These are phyloP conservation scores for Drosophila picticornis DNA, from an alignment of 2,888 invertebrate species.

Conservation along the genomic window DNA sequence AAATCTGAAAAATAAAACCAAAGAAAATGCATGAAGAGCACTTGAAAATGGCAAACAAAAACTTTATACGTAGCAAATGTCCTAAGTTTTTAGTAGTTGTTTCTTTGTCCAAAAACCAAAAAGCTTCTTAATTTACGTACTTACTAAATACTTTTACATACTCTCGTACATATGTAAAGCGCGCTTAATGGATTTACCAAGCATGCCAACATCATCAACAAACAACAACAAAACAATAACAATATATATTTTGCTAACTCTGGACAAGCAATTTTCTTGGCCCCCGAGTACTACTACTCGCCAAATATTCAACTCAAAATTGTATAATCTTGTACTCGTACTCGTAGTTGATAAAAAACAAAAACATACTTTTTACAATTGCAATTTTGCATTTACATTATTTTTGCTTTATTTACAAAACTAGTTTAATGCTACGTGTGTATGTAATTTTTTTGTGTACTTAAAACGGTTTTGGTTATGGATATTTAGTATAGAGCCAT, in stretches of 20 bases:
- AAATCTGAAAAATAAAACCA: conserved; percentile 47
- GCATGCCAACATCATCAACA: conserved; percentile 60
- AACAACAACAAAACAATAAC: conserved; percentile 24
- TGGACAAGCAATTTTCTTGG: conserved; percentile 19
- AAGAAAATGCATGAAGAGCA: conserved; percentile 82
- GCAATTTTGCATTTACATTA: conserved; percentile 35
- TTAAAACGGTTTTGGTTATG: conserved; percentile 38
- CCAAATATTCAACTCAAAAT: conserved; percentile 14
- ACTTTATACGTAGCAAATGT: conserved; percentile 66
- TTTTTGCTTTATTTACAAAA: conserved; percentile 45
- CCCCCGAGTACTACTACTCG: conserved; percentile 8
- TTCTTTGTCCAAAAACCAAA: conserved; percentile 56
- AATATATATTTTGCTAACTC: conserved; percentile 22
- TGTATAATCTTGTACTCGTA: conserved; percentile 38
- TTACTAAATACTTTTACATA: conserved; percentile 48
- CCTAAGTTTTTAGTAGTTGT: conserved; percentile 71
- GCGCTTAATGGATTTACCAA: conserved; percentile 61
- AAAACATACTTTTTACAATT: conserved; percentile 21
- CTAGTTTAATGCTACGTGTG: conserved; percentile 48
- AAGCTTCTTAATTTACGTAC: conserved; percentile 67
- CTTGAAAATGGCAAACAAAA: conserved; percentile 72
- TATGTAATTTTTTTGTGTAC: conserved; percentile 37
- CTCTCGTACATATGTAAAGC: conserved; percentile 50
- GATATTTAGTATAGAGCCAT: conserved; percentile 1
- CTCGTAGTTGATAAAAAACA: conserved; percentile 43